Evolutionary conservation across 2,888 invertebrate genomes (phyloP).

Genomic region (Cantharis nigra): DNA sequence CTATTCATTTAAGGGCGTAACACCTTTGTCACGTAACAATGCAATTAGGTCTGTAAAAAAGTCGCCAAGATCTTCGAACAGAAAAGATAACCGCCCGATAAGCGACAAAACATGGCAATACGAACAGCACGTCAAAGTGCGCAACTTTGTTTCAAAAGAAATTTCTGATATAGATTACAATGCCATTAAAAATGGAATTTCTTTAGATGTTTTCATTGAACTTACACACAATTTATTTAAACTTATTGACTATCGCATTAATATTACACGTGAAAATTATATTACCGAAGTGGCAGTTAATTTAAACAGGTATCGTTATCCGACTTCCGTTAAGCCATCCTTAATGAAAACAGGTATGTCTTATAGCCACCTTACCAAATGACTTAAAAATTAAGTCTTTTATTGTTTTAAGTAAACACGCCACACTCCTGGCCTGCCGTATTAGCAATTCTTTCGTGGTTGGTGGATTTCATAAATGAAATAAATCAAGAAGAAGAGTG

Average conservation of each 20-base stretch:
- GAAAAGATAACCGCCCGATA: constrained; percentile 20
- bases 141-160: constrained; percentile 8
- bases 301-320: constrained; percentile 14
- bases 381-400: not conserved
- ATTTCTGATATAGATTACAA: not conserved
- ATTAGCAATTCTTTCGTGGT: constrained; percentile 19
- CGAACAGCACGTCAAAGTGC: constrained; percentile 18
- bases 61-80: constrained; percentile 18
- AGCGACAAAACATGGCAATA: constrained; percentile 25
- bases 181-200: constrained; percentile 18
- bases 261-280: constrained; percentile 21
- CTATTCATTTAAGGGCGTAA: not conserved
- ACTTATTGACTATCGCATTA: constrained; percentile 19
- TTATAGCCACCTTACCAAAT: not conserved
- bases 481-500: not conserved
- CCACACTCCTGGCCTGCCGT: constrained; percentile 25
- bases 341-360: constrained; percentile 22
- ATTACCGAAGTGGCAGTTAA: constrained; percentile 16
- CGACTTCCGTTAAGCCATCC: constrained; percentile 15
- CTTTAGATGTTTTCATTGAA: constrained; percentile 16
- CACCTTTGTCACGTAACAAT: not conserved
- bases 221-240: constrained; percentile 2
- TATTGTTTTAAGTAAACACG: constrained; percentile 17
- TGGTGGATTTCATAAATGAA: constrained; percentile 11
- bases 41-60: not conserved